A percentile compares a stretch with the other conserved stretches of the same genome.
Conservation (phyloP, 2,797 vertebrate genomes). For the Sebastes vulpes region DNA sequence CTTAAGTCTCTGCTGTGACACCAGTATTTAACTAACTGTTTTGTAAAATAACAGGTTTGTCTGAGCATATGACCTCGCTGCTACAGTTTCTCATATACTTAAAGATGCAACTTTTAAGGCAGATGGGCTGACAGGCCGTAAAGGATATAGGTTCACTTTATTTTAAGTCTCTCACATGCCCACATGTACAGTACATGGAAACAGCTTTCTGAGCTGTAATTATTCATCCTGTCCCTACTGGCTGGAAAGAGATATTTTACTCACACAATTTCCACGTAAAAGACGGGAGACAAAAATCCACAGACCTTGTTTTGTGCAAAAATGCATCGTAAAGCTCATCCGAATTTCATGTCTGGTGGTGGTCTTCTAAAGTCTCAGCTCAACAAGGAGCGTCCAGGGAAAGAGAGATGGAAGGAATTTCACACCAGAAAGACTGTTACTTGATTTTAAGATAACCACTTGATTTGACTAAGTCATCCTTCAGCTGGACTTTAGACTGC, state of each 20-base stretch:
- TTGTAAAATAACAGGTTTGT: background rate
- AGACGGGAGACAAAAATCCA: background rate
- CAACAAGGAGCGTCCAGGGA: background rate
- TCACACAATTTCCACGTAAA: background rate
- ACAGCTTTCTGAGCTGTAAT: background rate
- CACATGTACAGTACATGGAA: background rate
- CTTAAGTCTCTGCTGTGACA: background rate
- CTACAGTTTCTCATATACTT: background rate
- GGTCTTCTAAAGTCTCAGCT: background rate
- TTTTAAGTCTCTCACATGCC: background rate
- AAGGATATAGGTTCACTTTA: background rate
- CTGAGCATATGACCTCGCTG: background rate
- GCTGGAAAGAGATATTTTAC: background rate
- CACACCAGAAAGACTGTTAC: no score
- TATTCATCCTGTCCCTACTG: background rate
- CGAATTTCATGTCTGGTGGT: background rate
- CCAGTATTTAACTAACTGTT: background rate
- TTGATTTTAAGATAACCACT: background rate
- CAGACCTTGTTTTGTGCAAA: background rate
- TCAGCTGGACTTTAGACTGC: background rate
- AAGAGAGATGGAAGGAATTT: background rate
- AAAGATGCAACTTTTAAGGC: background rate
- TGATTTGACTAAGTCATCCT: background rate
- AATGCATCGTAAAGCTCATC: background rate
- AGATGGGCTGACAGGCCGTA: background rate